phyloP scores from a whole-genome alignment of 1,140 invertebrate species.

The Wiebesia pumilae region DNA sequence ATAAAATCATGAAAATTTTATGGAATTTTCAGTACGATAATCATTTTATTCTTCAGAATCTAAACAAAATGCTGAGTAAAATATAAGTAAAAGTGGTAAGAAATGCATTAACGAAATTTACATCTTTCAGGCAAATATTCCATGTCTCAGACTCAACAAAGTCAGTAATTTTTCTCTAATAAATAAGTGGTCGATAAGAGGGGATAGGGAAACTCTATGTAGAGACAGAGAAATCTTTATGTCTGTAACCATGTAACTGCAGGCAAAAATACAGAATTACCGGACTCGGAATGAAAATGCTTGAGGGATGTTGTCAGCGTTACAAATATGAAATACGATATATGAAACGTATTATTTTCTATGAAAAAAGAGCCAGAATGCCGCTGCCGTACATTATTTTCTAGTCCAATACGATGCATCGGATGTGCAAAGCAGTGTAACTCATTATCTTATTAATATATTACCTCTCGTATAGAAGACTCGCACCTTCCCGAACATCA shows the following conservation, averaged over 20 bases:
- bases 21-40: neutral
- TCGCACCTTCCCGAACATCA: constrained; percentile 63
- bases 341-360: no score
- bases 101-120: neutral
- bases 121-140: neutral
- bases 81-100: no score
- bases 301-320: no score
- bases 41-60: no score
- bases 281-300: neutral
- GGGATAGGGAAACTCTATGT: no score
- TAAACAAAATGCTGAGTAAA: no score
- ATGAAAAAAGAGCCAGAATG: no score
- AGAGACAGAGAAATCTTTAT: neutral
- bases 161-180: neutral
- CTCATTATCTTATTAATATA: constrained; percentile 43
- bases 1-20: neutral
- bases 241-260: neutral
- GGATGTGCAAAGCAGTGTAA: no score
- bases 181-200: neutral
- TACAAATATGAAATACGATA: no score
- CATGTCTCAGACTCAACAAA: neutral
- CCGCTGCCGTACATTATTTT: no score
- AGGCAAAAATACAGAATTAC: neutral
- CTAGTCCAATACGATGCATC: no score
- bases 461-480: constrained; percentile 70